phyloP scores from a whole-genome alignment of 2,797 vertebrate species.

The Sebastes kiyomatsui region DNA sequence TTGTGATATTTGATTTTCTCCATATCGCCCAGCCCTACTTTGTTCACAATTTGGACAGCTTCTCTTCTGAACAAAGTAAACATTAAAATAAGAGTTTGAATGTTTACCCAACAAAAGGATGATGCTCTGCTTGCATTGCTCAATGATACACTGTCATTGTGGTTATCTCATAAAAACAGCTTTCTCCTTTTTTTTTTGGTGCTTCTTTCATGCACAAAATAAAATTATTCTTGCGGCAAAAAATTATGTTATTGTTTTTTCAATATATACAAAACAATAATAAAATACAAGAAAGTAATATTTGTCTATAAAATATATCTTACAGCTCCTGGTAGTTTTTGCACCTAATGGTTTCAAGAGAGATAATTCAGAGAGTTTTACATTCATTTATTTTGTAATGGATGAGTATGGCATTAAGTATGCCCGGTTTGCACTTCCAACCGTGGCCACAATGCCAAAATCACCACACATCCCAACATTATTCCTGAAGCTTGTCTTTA shows the following conservation, averaged over 20 bases:
- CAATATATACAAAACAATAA: neutral
- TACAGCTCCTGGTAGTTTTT: too few species aligned
- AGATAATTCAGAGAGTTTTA: neutral
- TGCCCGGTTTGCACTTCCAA: neutral
- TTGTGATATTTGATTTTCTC: too few species aligned
- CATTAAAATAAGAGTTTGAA: too few species aligned
- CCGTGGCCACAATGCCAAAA: accelerated
- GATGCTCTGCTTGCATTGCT: too few species aligned
- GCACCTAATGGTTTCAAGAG: neutral
- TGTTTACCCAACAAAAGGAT: too few species aligned
- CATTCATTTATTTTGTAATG: neutral
- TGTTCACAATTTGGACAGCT: too few species aligned
- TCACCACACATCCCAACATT: neutral
- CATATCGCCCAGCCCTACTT: too few species aligned
- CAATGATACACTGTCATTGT: too few species aligned
- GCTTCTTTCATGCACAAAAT: neutral
- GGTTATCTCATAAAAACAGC: neutral
- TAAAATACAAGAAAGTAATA: too few species aligned
- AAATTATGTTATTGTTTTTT: neutral
- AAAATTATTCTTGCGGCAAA: neutral
- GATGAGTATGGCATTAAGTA: neutral
- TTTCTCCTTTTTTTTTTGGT: neutral
- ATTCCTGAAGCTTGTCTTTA: neutral
- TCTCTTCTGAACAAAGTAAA: too few species aligned
- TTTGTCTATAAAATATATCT: too few species aligned